Conservation (phyloP, 2,797 vertebrate genomes). For the Anguilla obscura region DNA sequence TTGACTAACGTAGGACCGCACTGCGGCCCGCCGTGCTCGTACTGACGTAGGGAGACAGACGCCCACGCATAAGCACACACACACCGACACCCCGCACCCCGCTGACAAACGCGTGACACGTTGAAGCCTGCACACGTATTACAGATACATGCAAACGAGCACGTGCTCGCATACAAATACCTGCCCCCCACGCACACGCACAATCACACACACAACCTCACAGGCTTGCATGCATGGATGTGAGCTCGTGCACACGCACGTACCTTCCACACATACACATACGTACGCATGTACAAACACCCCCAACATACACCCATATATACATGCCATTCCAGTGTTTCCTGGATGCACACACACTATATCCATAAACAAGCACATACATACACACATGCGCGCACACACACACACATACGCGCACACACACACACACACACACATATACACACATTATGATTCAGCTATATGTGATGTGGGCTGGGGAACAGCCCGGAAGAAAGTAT, state of each 20-base stretch:
- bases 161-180: neutral
- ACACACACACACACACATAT: neutral
- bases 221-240: neutral
- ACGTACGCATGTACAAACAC: neutral
- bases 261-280: neutral
- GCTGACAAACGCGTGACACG: neutral
- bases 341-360: too few relatives aligned
- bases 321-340: too few relatives aligned
- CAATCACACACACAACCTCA: constrained; percentile 7
- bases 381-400: neutral
- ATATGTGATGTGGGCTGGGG: neutral
- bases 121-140: neutral
- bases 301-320: too few relatives aligned
- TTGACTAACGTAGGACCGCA: constrained; percentile 63
- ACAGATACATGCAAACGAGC: neutral
- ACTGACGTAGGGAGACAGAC: neutral
- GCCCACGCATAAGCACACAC: neutral
- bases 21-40: constrained; percentile 18
- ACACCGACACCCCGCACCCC: neutral
- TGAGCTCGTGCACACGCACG: neutral
- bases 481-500: neutral
- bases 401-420: too few relatives aligned
- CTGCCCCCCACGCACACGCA: neutral
- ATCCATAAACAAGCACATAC: neutral
- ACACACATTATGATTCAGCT: neutral